phyloP scores from a whole-genome alignment of 2,113 vertebrate genomes.

The Nematolebias whitei region DNA sequence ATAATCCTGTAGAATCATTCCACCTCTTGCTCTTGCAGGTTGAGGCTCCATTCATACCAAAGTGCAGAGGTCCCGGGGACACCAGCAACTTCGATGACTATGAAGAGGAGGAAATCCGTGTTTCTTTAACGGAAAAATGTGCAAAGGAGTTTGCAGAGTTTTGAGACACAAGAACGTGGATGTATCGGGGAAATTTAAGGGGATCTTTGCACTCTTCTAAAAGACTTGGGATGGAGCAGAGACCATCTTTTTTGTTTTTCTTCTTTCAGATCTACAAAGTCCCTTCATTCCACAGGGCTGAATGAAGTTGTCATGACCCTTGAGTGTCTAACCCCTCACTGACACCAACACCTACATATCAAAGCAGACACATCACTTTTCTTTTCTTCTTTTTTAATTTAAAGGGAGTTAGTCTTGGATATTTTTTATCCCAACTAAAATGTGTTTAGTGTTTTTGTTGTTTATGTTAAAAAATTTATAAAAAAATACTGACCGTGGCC shows the following conservation, averaged over 20 bases:
- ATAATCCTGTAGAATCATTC: neutral
- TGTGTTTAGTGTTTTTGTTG: slow-evolving; percentile 76
- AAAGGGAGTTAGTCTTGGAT: slow-evolving; percentile 79
- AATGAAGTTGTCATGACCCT: slow-evolving; percentile 90
- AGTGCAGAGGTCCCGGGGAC: slow-evolving; percentile 98
- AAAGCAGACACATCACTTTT: slow-evolving; percentile 84
- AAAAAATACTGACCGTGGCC: slow-evolving; percentile 62
- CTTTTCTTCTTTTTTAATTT: slow-evolving; percentile 79
- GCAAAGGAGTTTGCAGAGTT: slow-evolving; percentile 98
- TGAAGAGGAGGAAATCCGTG: slow-evolving; percentile 97
- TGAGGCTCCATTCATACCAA: slow-evolving; percentile 99
- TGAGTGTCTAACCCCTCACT: slow-evolving; percentile 89
- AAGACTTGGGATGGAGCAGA: slow-evolving; percentile 89
- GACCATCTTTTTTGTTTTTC: slow-evolving; percentile 80
- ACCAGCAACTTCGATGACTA: slow-evolving; percentile 99
- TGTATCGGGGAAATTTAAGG: slow-evolving; percentile 85
- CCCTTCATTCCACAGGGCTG: slow-evolving; percentile 94
- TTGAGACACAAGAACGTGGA: slow-evolving; percentile 85
- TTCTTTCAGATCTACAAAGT: slow-evolving; percentile 87
- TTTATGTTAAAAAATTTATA: too few relatives aligned
- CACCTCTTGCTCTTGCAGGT: slow-evolving; percentile 79
- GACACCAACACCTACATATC: slow-evolving; percentile 86
- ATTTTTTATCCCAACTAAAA: slow-evolving; percentile 78
- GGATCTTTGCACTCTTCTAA: slow-evolving; percentile 96
- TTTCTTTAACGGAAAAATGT: slow-evolving; percentile 98